These are phyloP conservation scores for Zoanthus solanderi DNA, from an alignment of 92 coral and sea anemone species.

Conservation along the genomic window DNA sequence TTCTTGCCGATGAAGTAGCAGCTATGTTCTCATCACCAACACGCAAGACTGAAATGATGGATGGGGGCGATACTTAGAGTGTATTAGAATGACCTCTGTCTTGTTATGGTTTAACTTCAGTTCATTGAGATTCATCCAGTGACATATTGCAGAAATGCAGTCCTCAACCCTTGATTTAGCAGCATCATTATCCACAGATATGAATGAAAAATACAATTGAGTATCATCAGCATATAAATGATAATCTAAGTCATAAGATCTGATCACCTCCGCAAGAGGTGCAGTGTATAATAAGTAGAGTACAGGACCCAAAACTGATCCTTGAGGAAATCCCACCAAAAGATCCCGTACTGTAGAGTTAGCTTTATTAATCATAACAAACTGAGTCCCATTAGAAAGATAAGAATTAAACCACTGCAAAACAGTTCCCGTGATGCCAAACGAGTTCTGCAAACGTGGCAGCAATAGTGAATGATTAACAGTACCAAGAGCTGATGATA, in stretches of 20 bases:
- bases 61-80: too few relatives aligned
- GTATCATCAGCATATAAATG: too few relatives aligned
- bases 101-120: too few relatives aligned
- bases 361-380: background rate
- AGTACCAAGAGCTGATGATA: background rate
- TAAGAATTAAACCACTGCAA: background rate
- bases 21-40: background rate
- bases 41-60: too few relatives aligned
- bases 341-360: slow-evolving; percentile 1
- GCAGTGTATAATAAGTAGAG: too few relatives aligned
- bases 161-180: background rate
- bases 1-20: slow-evolving; percentile 11
- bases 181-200: too few relatives aligned
- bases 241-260: too few relatives aligned
- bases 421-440: background rate
- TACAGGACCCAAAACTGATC: background rate
- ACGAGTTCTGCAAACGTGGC: background rate
- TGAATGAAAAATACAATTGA: too few relatives aligned
- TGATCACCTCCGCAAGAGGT: too few relatives aligned
- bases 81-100: too few relatives aligned
- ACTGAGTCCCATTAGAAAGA: background rate
- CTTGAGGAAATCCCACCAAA: background rate
- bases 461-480: background rate
- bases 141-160: slow-evolving; percentile 50
- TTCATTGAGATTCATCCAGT: background rate